Evolutionary conservation across 2,888 invertebrate species (phyloP).

Genomic region (Tetragnatha montana): DNA sequence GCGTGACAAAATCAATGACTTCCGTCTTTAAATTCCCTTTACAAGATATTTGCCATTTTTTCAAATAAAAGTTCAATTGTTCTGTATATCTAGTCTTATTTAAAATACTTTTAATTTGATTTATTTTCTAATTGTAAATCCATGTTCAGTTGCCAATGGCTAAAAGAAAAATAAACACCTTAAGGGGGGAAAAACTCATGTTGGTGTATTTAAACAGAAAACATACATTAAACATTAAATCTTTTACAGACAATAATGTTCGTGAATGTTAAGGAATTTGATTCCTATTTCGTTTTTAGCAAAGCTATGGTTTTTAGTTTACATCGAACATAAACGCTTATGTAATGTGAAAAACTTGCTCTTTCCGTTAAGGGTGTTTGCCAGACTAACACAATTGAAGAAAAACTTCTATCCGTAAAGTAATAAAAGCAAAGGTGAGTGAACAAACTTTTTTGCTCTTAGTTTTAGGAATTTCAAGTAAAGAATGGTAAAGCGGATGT

Average conservation of each 20-base stretch:
- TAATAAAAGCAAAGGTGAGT: too few species aligned
- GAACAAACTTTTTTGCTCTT: too few species aligned
- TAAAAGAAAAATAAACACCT: background rate
- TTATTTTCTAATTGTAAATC: constrained; percentile 26
- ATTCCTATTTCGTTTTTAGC: too few species aligned
- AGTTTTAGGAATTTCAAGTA: too few species aligned
- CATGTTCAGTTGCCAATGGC: background rate
- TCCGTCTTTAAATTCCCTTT: constrained; percentile 1
- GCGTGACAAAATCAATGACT: constrained; percentile 10
- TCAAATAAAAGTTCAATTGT: background rate
- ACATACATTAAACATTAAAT: background rate
- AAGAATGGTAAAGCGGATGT: too few species aligned
- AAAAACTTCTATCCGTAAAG: too few species aligned
- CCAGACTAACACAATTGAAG: too few species aligned
- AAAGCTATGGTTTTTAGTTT: too few species aligned
- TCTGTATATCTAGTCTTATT: constrained; percentile 11
- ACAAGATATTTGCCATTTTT: background rate
- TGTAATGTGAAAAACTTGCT: too few species aligned
- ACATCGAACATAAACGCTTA: too few species aligned
- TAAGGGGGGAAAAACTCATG: background rate
- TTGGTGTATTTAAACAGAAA: background rate
- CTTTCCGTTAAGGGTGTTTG: too few species aligned
- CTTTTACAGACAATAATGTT: background rate
- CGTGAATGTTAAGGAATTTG: too few species aligned
- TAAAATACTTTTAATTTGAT: background rate